Conservation (phyloP, 2,113 vertebrate genomes). For the Megalops atlanticus region DNA sequence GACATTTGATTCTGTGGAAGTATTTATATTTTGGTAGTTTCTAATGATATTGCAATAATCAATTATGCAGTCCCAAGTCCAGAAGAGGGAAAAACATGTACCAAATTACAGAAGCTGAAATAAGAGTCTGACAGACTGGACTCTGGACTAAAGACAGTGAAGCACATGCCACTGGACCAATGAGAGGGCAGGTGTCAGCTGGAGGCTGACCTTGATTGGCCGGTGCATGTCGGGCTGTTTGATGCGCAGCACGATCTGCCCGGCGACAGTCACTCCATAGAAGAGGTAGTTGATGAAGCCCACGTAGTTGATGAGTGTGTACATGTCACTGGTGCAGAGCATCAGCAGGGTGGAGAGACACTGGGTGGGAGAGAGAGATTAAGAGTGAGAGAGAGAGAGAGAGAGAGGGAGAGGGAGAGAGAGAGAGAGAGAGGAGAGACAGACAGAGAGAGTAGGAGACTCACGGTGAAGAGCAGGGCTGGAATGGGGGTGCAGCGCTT, state of each 20-base stretch:
- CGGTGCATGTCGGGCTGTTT: conserved; percentile 70
- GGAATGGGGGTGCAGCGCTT: conserved; percentile 78
- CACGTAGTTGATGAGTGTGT: conserved; percentile 83
- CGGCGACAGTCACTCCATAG: conserved; percentile 78
- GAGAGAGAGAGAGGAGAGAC: background rate
- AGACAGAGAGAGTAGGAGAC: conserved; percentile 31
- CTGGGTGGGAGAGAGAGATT: conserved; percentile 47
- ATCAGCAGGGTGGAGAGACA: conserved; percentile 78
- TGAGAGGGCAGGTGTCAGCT: too few species aligned
- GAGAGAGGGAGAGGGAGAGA: background rate
- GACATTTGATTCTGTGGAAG: too few species aligned
- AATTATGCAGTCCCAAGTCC: too few species aligned
- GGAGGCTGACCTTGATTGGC: conserved; percentile 75
- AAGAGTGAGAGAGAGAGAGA: background rate
- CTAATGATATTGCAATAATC: too few species aligned
- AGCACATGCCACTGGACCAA: background rate
- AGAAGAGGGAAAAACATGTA: too few species aligned
- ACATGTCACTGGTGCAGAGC: conserved; percentile 81
- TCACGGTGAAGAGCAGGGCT: conserved; percentile 78
- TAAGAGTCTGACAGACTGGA: too few species aligned
- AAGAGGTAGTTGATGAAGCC: conserved; percentile 84
- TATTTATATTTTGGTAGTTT: too few species aligned
- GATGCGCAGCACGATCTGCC: conserved; percentile 78
- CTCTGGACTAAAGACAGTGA: too few species aligned
- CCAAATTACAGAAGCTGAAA: too few species aligned